These are phyloP conservation scores for Pteromalus puparum DNA, from an alignment of 1,140 invertebrate species.

Conservation along the genomic window DNA sequence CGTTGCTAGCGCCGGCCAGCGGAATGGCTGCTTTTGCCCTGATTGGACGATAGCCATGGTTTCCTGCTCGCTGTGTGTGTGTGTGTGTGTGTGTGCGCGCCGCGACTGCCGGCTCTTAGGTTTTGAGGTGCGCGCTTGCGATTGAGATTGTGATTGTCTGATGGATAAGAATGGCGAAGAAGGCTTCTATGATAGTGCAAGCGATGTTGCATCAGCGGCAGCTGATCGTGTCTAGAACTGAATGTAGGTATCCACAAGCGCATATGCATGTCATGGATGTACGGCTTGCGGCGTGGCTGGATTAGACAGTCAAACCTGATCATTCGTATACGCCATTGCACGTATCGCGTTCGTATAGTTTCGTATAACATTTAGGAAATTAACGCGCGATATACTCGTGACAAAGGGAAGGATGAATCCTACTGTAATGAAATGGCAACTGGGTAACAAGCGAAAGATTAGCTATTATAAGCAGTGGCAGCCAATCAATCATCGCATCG, in stretches of 20 bases:
- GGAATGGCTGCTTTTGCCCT: conserved; percentile 13
- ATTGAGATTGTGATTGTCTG: too few species aligned
- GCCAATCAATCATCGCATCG: not conserved
- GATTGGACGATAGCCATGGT: conserved; percentile 1
- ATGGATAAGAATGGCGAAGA: too few species aligned
- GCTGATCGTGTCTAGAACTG: too few species aligned
- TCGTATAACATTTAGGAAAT: conserved; percentile 22
- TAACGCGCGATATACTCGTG: not conserved
- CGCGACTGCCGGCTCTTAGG: too few species aligned
- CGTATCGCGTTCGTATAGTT: not conserved
- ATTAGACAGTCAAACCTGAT: not conserved
- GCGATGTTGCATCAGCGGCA: too few species aligned
- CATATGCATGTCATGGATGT: not conserved
- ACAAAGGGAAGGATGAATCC: conserved; percentile 1
- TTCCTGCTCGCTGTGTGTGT: not conserved
- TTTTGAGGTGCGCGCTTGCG: not conserved
- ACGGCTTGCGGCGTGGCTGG: too few species aligned
- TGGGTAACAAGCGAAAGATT: not conserved
- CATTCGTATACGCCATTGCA: not conserved
- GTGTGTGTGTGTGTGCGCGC: too few species aligned
- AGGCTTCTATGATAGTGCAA: too few species aligned
- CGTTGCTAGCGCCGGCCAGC: not conserved
- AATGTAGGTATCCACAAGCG: too few species aligned
- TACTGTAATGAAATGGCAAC: not conserved
- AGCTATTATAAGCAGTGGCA: too few species aligned